phyloP scores from a whole-genome alignment of 2,888 invertebrate species.

The Cremastinae sp. region DNA sequence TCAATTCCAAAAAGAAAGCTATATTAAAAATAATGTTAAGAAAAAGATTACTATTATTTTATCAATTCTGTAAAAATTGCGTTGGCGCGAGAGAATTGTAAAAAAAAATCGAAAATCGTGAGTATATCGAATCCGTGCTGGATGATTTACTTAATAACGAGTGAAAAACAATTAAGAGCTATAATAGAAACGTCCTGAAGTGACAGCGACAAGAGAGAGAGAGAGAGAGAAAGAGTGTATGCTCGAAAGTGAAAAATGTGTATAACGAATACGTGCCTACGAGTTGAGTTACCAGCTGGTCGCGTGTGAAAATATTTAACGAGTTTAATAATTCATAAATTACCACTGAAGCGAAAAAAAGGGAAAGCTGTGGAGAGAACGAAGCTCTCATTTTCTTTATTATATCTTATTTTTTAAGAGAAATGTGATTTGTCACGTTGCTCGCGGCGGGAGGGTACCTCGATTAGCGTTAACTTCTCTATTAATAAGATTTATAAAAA shows the following conservation, averaged over 20 bases:
- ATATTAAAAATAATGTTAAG: no score
- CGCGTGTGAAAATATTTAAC: constrained; percentile 45
- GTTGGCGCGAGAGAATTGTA: constrained; percentile 1
- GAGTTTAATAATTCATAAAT: constrained; percentile 35
- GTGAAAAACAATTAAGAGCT: constrained; percentile 43
- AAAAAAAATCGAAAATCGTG: no score
- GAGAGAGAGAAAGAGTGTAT: constrained; percentile 56
- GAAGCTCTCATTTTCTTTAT: no score
- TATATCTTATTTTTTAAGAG: constrained; percentile 25
- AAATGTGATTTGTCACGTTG: constrained; percentile 16
- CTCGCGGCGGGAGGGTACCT: constrained; percentile 55
- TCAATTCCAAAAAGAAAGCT: constrained; percentile 31
- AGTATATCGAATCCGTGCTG: no score
- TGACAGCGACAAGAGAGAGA: no score
- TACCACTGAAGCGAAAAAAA: constrained; percentile 36
- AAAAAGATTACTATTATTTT: not conserved
- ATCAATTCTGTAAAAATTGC: not conserved
- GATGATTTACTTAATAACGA: constrained; percentile 50
- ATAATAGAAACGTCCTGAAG: no score
- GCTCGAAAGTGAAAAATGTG: constrained; percentile 29
- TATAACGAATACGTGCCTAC: constrained; percentile 60
- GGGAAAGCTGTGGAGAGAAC: no score
- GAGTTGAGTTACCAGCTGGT: constrained; percentile 60
- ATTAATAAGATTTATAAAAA: constrained; percentile 52
- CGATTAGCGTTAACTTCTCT: constrained; percentile 70